Evolutionary conservation across 1,140 invertebrate species (phyloP), one percentile per base, ranked within the genome.

Genomic region (Drosophila ananassae): DNA sequence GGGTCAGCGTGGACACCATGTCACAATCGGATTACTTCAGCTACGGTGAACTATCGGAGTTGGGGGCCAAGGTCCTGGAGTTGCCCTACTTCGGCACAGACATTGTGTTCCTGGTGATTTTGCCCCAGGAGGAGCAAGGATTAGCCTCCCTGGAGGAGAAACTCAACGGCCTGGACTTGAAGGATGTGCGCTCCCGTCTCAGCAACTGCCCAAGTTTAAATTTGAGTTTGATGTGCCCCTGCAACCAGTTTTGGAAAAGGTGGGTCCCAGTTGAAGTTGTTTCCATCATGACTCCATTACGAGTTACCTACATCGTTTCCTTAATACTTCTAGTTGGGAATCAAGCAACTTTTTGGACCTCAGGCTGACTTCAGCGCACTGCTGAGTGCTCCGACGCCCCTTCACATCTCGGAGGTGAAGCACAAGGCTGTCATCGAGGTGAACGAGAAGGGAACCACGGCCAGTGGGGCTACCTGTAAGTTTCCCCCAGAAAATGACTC

Each of bases 341-440:
- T 96, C 22, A 79, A 53, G 8, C 77, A 85, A 13, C 92, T 95
- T 61, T 96, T 96, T 79, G 64, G 80, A 28, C 63, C 89, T 3
- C 13, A 37, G 32, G 94, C 94, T 6, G 92, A 96, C 77, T 94
- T 96, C 52, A 92, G 92, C 74, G 92, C 93, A 3, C 93, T 96
- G 30, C 89, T 93, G n/a, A 77, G 93, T 9, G 75, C 93, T 3
- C 59, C 84, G 24, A 85, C 92, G 59, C 78, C 82, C 12, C 61
- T 95, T 6, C 90, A 80, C 59, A 93, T 95, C 6, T 92, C 92
- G 4, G 85, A 92, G 28, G 92, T 93, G 2, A 66, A 93, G 28
- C 94, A 94, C 62, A 94, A 94, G 77, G 92, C 93, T 7, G 93
- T 92, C 57, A 90, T 94, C 17, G 92, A 93, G 53, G 93, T 94